Evolutionary conservation across 2,797 vertebrate genomes (phyloP), one percentile per base, ranked within the genome.

Genomic region (Myiotriccus ornatus): DNA sequence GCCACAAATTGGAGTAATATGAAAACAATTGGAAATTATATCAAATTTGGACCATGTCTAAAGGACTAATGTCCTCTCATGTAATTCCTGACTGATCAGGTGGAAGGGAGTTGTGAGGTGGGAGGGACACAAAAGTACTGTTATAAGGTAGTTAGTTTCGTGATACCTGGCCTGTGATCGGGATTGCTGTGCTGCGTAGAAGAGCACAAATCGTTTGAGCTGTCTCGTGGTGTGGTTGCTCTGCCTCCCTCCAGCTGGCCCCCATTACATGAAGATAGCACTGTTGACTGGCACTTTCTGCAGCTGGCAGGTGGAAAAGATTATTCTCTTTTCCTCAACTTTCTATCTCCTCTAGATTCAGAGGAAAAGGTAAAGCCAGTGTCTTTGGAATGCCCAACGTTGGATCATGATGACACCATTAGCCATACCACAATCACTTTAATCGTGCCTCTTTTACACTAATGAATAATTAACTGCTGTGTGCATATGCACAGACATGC

Each of bases 381-480:
- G 20, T 64, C 43, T 77, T 50, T 34, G 43, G 28, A 82, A 80
- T 74, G 21, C 34, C 44, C 16, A 1, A 1, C 0, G 0, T 6
- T 73, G 68, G 32, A 94, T 39, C 55, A 2, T 23, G 15, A 39
- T 22, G 44, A 32, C 94, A 21, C 41, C 24, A 35, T 71, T 70
- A 43, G 52, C 64, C 15, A 8, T 79, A 23, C 34, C 34, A 7
- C 0, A 1, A 16, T 55, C 3, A 1, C 69, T 83, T 93, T 37
- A 50, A 30, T 81, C 1, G 0, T 52, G 32, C 24, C 28, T 62
- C 46, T 79, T 86, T 84, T 65, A 47, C 14, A 2, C 70, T 90
- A 82, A 96, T 94, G 85, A 96, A 96, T 96, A 89, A 92, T 94
- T 95, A 96, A 96, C 94, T 90, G 79, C 59, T 39, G 65, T 74